Evolutionary conservation across 2,113 vertebrate genomes (phyloP).

Genomic region (Marmota monax): DNA sequence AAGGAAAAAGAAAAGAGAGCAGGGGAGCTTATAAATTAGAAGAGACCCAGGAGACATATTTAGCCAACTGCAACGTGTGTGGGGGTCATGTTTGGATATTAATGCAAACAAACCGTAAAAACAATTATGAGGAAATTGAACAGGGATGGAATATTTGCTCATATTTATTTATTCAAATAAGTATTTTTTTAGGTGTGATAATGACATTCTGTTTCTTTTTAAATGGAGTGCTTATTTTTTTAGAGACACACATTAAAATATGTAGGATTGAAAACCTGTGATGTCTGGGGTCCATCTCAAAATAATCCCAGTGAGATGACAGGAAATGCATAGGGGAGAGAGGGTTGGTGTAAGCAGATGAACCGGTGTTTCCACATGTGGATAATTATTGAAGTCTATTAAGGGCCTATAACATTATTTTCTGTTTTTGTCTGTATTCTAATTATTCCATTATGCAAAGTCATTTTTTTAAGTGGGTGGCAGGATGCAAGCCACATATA

Average conservation of each 20-base stretch:
- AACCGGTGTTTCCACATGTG: not conserved
- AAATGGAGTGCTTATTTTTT: not conserved
- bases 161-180: not conserved
- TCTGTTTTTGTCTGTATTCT: not conserved
- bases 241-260: not conserved
- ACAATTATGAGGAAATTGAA: not conserved
- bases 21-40: slow-evolving; percentile 26
- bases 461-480: not conserved
- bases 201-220: not conserved
- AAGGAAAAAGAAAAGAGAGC: slow-evolving; percentile 33
- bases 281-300: not conserved
- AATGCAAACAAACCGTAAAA: not conserved
- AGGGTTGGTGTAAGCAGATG: not conserved
- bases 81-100: not conserved
- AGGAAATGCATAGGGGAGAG: not conserved
- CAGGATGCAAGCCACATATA: not conserved
- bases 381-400: not conserved
- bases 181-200: not conserved
- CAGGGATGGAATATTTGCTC: not conserved
- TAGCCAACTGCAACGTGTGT: not conserved
- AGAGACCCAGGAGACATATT: slow-evolving; percentile 17
- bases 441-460: slow-evolving; percentile 21
- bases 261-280: not conserved
- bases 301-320: not conserved
- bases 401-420: not conserved